These are phyloP conservation scores for Harpalus rubripes DNA, from an alignment of 2,888 invertebrate genomes.

Conservation along the genomic window DNA sequence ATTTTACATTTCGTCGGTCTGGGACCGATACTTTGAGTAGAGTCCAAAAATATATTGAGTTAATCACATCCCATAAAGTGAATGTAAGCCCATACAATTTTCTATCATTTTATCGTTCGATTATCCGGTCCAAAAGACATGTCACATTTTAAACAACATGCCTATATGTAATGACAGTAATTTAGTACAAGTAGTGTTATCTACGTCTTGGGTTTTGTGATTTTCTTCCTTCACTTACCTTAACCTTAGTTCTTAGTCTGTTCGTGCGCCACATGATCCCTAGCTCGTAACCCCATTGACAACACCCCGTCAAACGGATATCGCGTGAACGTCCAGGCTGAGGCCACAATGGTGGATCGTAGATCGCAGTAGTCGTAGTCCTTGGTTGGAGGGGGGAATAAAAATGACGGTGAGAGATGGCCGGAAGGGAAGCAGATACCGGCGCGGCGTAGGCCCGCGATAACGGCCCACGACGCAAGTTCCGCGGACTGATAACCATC, in stretches of 20 bases:
- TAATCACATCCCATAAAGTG: no score
- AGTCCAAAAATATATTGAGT: no score
- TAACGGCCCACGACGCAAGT: constrained; percentile 70
- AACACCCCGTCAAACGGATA: constrained; percentile 59
- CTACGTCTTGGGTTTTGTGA: no score
- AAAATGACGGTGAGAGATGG: constrained; percentile 74
- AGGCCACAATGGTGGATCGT: constrained; percentile 48
- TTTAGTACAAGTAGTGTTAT: no score
- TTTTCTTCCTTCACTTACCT: no score
- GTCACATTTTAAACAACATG: no score
- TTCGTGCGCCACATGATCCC: constrained; percentile 51
- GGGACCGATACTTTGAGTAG: no score
- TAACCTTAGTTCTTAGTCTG: background rate
- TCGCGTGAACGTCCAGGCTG: constrained; percentile 58
- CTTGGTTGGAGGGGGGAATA: constrained; percentile 35
- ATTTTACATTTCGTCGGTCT: no score
- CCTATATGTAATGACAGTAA: no score
- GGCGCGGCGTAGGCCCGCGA: constrained; percentile 73
- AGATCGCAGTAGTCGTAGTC: background rate
- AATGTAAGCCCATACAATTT: no score
- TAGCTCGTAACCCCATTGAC: constrained; percentile 48
- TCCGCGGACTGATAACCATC: constrained; percentile 69
- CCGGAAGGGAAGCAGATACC: constrained; percentile 74
- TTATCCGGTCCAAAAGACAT: no score
- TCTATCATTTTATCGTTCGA: no score